Conservation (phyloP, 2,888 invertebrate species). For the Masnerella sp. region DNA sequence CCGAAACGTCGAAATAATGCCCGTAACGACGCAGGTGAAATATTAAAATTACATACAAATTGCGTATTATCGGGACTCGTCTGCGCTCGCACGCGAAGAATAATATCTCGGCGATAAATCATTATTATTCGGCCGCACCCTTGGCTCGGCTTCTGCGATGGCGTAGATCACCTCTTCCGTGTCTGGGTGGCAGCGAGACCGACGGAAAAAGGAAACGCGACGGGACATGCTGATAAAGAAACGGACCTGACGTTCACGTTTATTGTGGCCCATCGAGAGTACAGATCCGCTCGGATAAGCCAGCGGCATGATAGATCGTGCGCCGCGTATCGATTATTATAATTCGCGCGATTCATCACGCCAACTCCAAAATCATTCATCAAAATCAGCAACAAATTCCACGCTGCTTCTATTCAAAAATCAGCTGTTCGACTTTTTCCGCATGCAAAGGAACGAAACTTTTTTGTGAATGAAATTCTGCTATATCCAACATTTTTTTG, state of each 20-base stretch:
- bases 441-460: no score
- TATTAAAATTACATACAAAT: conserved; percentile 59
- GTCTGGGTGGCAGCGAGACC: conserved; percentile 32
- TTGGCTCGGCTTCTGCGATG: conserved; percentile 58
- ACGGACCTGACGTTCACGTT: conserved; percentile 11
- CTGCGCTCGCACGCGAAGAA: conserved; percentile 54
- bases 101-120: conserved; percentile 65
- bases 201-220: conserved; percentile 21
- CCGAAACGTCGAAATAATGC: conserved; percentile 10
- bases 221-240: conserved; percentile 24
- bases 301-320: conserved; percentile 14
- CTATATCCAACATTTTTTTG: no score
- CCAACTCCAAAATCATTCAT: conserved; percentile 25
- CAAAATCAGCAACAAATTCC: no score
- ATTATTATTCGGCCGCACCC: conserved; percentile 69
- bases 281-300: conserved; percentile 34
- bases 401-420: no score
- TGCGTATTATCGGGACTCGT: conserved; percentile 47
- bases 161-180: conserved; percentile 63
- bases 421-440: no score
- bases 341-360: conserved; percentile 34
- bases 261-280: conserved; percentile 28
- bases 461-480: no score
- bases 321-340: conserved; percentile 29
- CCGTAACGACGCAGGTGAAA: conserved; percentile 35